Evolutionary conservation across 2,888 invertebrate species (phyloP).

Genomic region (Deilephila elpenor): DNA sequence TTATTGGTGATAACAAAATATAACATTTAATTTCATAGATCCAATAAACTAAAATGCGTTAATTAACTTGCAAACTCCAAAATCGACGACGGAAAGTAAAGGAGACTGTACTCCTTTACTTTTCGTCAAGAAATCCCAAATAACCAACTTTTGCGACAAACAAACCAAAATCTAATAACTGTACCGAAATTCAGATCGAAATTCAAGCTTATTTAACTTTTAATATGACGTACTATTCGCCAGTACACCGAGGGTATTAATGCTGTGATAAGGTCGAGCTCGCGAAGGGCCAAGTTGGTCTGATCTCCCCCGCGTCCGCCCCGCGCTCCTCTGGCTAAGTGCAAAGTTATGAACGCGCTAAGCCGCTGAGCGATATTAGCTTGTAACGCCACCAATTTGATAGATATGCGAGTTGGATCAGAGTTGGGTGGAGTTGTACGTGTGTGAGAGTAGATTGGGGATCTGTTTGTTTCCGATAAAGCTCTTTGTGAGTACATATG

Average conservation of each 20-base stretch:
- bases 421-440: constrained; percentile 4
- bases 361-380: constrained; percentile 31
- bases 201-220: neutral
- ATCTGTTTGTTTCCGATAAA: constrained; percentile 15
- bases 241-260: neutral
- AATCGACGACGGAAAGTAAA: no score
- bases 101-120: no score
- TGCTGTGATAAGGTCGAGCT: constrained; percentile 2
- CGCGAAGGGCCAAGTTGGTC: neutral
- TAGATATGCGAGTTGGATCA: constrained; percentile 19
- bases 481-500: neutral
- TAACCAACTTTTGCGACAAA: neutral
- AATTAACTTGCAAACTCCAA: no score
- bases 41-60: no score
- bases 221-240: neutral
- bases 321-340: constrained; percentile 35
- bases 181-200: neutral
- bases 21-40: no score
- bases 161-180: neutral
- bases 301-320: neutral
- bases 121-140: neutral
- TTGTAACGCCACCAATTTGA: constrained; percentile 9
- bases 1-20: no score
- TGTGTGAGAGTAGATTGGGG: neutral
- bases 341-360: constrained; percentile 50